Conservation (phyloP, 2,113 vertebrate species). For the Campylorhamphus procurvoides region DNA sequence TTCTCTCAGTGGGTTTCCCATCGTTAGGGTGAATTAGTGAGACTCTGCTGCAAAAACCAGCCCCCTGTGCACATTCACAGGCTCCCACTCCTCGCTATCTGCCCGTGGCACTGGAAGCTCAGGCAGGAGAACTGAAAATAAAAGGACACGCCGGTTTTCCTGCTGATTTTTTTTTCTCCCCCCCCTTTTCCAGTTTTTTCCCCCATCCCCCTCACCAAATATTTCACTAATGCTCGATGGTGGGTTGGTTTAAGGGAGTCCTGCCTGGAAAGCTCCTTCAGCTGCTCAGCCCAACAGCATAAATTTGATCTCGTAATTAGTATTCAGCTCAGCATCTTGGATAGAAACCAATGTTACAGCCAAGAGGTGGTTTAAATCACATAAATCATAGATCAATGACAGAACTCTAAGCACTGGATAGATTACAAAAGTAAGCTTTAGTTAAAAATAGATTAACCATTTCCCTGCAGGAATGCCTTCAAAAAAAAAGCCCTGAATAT, state of each 20-base stretch:
- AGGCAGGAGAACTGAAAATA: slow-evolving; percentile 30
- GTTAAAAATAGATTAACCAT: slow-evolving; percentile 87
- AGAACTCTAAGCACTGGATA: slow-evolving; percentile 83
- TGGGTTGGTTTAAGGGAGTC: slow-evolving; percentile 65
- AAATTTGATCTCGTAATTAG: slow-evolving; percentile 89
- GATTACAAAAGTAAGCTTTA: slow-evolving; percentile 89
- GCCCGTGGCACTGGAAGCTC: background rate
- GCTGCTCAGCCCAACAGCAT: slow-evolving; percentile 81
- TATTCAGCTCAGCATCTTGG: slow-evolving; percentile 87
- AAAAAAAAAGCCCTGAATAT: slow-evolving; percentile 37
- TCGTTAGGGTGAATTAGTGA: slow-evolving; percentile 58
- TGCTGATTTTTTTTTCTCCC: background rate
- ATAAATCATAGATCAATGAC: slow-evolving; percentile 91
- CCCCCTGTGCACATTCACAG: background rate
- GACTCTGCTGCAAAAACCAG: slow-evolving; percentile 46
- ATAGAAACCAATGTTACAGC: slow-evolving; percentile 84
- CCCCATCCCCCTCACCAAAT: background rate
- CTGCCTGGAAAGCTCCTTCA: slow-evolving; percentile 76
- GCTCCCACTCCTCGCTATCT: background rate
- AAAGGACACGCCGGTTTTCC: background rate
- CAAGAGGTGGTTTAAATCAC: slow-evolving; percentile 85
- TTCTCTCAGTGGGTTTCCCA: slow-evolving; percentile 49
- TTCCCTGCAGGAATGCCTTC: slow-evolving; percentile 77
- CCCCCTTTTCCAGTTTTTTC: background rate
- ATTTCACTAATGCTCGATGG: slow-evolving; percentile 55